Evolutionary conservation across 2,888 invertebrate species (phyloP).

Genomic region (Tethea ocularis): DNA sequence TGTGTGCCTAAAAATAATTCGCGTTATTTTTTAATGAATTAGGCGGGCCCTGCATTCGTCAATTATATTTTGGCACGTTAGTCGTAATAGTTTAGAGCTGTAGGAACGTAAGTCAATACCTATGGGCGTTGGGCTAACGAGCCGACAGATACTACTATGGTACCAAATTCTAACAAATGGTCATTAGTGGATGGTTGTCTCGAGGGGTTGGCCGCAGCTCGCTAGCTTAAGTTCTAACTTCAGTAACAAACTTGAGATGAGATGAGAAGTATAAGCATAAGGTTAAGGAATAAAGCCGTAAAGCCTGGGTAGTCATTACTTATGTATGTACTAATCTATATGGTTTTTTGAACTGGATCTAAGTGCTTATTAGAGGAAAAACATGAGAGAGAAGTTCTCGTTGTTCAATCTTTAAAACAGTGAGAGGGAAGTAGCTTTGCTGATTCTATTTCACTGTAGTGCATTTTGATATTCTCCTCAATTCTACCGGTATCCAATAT

Average conservation of each 20-base stretch:
- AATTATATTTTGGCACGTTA: background rate
- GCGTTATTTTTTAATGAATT: background rate
- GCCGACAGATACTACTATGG: background rate
- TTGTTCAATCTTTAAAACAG: slow-evolving; percentile 2
- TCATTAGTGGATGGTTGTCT: slow-evolving; percentile 1
- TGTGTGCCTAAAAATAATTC: background rate
- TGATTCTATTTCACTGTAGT: slow-evolving; percentile 2
- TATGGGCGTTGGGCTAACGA: background rate
- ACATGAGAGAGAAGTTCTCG: too few species aligned
- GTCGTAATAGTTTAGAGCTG: too few species aligned
- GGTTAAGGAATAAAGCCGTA: background rate
- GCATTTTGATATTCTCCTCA: slow-evolving; percentile 1
- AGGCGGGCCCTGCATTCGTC: background rate
- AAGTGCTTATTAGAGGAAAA: too few species aligned
- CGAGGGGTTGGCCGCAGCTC: background rate
- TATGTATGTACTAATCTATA: too few species aligned
- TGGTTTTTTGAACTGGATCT: too few species aligned
- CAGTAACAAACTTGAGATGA: background rate
- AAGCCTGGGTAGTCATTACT: too few species aligned
- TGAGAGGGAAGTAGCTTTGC: background rate
- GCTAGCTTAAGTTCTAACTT: background rate
- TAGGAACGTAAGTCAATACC: background rate
- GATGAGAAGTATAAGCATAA: background rate
- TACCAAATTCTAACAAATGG: background rate
- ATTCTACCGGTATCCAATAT: background rate